These are phyloP conservation scores for Torymus aiolomorphi DNA, from an alignment of 2,888 invertebrate species.

Conservation along the genomic window DNA sequence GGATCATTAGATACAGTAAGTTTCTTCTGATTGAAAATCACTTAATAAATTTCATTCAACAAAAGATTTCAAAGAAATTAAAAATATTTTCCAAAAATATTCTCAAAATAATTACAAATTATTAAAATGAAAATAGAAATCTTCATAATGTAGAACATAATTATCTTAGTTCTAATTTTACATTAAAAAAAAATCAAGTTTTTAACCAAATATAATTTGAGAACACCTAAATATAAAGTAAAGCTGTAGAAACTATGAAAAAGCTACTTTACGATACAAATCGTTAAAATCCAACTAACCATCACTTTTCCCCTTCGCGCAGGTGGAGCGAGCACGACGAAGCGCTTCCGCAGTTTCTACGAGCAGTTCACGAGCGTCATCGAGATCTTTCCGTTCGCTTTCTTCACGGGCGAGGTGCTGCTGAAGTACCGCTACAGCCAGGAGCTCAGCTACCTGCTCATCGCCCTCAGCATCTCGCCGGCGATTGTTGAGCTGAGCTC, in stretches of 20 bases:
- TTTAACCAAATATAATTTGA: too few relatives aligned
- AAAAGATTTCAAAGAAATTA: not conserved
- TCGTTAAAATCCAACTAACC: too few relatives aligned
- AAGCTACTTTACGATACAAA: too few relatives aligned
- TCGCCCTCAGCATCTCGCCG: slow-evolving; percentile 67
- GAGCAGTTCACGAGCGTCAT: slow-evolving; percentile 68
- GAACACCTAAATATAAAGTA: too few relatives aligned
- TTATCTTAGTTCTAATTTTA: too few relatives aligned
- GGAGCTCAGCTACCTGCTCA: slow-evolving; percentile 65
- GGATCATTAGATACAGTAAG: slow-evolving; percentile 72
- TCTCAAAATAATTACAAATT: too few relatives aligned
- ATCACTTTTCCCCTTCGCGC: slow-evolving; percentile 24
- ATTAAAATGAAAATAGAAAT: too few relatives aligned
- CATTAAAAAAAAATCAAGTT: too few relatives aligned
- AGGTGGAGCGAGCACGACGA: slow-evolving; percentile 67
- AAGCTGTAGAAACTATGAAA: too few relatives aligned
- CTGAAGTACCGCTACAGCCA: slow-evolving; percentile 66
- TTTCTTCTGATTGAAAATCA: slow-evolving; percentile 19
- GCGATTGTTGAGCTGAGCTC: slow-evolving; percentile 66
- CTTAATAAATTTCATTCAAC: not conserved
- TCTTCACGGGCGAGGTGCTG: slow-evolving; percentile 70
- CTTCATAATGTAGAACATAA: too few relatives aligned
- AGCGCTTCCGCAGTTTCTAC: slow-evolving; percentile 69
- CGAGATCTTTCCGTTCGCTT: slow-evolving; percentile 70
- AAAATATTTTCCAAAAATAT: too few relatives aligned